These are phyloP conservation scores for Clamator glandarius DNA, from an alignment of 2,797 vertebrate species.

Conservation along the genomic window DNA sequence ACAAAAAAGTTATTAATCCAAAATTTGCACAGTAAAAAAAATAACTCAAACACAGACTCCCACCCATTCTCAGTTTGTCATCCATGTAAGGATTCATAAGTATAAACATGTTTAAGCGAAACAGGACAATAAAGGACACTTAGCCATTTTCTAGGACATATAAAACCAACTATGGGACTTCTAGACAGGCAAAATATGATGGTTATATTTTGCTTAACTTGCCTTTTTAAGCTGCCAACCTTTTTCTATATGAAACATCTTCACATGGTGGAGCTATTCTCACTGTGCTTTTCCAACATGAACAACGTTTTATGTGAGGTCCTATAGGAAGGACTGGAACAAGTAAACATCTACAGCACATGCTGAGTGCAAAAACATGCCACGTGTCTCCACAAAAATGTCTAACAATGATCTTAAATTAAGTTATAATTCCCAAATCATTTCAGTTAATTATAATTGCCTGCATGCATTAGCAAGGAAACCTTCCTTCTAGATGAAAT, in stretches of 20 bases:
- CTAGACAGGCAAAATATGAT: neutral
- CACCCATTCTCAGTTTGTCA: neutral
- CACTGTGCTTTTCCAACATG: neutral
- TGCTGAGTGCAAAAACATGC: neutral
- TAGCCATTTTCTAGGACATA: neutral
- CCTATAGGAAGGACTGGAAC: neutral
- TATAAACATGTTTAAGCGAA: neutral
- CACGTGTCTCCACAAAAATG: neutral
- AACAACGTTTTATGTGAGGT: neutral
- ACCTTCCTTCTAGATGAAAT: neutral
- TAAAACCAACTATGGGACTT: neutral
- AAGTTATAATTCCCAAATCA: neutral
- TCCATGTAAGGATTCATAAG: neutral
- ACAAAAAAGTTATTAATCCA: neutral
- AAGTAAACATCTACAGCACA: neutral
- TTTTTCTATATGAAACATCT: neutral
- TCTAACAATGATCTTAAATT: neutral
- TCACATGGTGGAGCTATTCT: neutral
- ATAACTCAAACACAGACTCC: neutral
- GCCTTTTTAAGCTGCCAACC: conserved; percentile 29
- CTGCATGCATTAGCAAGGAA: neutral
- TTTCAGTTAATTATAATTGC: neutral
- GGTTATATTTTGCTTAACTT: conserved; percentile 11
- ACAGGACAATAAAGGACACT: conserved; percentile 25
- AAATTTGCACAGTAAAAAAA: neutral